Evolutionary conservation across 2,113 vertebrate species (phyloP).

Genomic region (Sterna hirundo): DNA sequence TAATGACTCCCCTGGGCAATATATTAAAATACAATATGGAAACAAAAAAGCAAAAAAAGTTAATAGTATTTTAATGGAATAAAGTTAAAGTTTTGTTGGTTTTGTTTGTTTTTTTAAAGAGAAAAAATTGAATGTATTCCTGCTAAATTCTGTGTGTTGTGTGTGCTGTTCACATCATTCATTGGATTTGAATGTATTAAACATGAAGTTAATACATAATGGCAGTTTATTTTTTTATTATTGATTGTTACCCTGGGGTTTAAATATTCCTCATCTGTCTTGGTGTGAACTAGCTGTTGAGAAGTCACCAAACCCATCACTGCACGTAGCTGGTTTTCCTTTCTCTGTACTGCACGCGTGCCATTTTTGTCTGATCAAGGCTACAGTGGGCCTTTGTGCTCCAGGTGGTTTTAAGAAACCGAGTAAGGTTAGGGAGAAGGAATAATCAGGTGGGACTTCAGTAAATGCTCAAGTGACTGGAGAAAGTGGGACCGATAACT

Average conservation of each 20-base stretch:
- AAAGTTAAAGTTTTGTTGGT: background rate
- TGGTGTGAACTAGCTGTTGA: background rate
- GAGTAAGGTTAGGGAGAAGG: background rate
- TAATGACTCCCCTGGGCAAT: background rate
- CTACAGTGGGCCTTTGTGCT: background rate
- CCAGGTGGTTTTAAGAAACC: background rate
- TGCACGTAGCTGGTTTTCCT: background rate
- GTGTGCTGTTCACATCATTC: background rate
- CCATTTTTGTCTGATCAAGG: background rate
- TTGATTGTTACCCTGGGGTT: background rate
- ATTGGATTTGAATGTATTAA: background rate
- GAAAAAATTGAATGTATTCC: background rate
- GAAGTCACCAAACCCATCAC: background rate
- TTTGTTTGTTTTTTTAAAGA: background rate
- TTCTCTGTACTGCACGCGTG: accelerated
- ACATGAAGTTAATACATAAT: background rate
- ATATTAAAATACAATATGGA: background rate
- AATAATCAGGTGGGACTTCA: background rate
- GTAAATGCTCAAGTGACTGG: background rate
- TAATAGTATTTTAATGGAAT: background rate
- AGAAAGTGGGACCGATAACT: background rate
- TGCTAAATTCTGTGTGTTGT: background rate
- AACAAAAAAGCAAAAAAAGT: background rate
- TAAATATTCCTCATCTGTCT: background rate
- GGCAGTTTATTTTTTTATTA: background rate